Conservation (phyloP, 2,113 vertebrate genomes). For the Oriolus oriolus region DNA sequence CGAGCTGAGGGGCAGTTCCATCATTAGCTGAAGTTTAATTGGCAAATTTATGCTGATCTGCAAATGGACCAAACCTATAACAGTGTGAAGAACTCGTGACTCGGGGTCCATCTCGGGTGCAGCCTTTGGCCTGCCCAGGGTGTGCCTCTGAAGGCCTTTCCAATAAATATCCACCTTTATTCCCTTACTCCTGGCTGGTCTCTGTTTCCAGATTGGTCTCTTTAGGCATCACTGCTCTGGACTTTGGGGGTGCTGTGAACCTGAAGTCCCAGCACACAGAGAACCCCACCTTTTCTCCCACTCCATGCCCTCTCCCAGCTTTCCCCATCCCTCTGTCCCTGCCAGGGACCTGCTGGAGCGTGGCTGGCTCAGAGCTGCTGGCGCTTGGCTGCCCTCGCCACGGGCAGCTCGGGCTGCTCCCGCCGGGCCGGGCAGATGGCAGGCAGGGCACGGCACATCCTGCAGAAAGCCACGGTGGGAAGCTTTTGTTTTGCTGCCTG, state of each 20-base stretch:
- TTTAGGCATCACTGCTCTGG: too few relatives aligned
- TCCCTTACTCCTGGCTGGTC: too few relatives aligned
- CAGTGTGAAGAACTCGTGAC: too few relatives aligned
- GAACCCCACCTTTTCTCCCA: rapidly evolving
- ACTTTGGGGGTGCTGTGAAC: neutral
- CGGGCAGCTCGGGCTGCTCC: neutral
- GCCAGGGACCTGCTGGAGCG: neutral
- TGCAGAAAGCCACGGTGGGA: neutral
- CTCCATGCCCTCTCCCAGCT: rapidly evolving
- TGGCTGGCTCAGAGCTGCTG: neutral
- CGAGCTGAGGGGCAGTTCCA: too few relatives aligned
- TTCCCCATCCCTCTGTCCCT: neutral
- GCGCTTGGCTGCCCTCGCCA: neutral
- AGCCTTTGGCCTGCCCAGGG: too few relatives aligned
- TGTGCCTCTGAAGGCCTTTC: too few relatives aligned
- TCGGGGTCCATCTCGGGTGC: too few relatives aligned
- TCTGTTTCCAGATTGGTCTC: too few relatives aligned
- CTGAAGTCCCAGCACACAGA: rapidly evolving
- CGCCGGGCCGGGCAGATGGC: slow-evolving; percentile 36
- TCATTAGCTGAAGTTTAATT: too few relatives aligned
- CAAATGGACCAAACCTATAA: too few relatives aligned
- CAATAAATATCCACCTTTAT: too few relatives aligned
- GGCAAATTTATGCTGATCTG: too few relatives aligned
- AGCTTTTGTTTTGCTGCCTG: slow-evolving; percentile 15
- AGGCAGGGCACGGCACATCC: neutral